Conservation (phyloP, 1,140 invertebrate species). For the Gerris buenoi region DNA sequence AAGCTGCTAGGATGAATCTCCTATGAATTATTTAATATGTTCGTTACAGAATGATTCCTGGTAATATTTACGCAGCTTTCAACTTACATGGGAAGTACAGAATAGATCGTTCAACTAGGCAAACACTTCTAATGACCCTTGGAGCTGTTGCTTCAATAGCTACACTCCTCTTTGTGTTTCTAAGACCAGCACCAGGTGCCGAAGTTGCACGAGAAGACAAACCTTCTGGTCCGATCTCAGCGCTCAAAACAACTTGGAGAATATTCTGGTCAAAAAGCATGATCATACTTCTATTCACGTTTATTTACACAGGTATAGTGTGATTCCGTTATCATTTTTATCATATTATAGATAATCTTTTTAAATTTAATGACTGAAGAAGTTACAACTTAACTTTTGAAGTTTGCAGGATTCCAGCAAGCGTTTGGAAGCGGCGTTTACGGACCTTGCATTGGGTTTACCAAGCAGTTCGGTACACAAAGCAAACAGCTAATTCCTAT, state of each 20-base stretch:
- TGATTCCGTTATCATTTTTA: too few species aligned
- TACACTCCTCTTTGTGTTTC: conserved; percentile 45
- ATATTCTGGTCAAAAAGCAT: conserved; percentile 69
- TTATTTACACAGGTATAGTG: conserved; percentile 82
- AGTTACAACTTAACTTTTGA: not conserved
- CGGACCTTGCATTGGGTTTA: conserved; percentile 73
- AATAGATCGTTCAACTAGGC: conserved; percentile 45
- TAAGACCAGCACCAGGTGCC: conserved; percentile 24
- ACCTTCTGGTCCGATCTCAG: conserved; percentile 43
- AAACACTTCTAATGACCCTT: conserved; percentile 57
- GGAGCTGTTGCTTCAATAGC: conserved; percentile 53
- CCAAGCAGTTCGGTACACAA: conserved; percentile 51
- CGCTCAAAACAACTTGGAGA: conserved; percentile 53
- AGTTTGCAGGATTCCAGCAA: conserved; percentile 57
- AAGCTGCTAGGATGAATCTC: too few species aligned
- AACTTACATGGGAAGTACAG: conserved; percentile 17
- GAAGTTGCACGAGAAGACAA: conserved; percentile 38
- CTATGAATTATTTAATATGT: too few species aligned
- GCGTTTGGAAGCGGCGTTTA: conserved; percentile 94
- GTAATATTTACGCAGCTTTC: conserved; percentile 18
- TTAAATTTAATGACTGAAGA: too few species aligned
- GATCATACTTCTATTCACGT: conserved; percentile 66
- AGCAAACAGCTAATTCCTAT: conserved; percentile 75
- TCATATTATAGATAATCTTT: too few species aligned
- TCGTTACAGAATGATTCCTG: conserved; percentile 17